Evolutionary conservation across 1,140 invertebrate species (phyloP), one percentile per base, ranked within the genome.

Genomic region (Ptiloglossa arizonensis): DNA sequence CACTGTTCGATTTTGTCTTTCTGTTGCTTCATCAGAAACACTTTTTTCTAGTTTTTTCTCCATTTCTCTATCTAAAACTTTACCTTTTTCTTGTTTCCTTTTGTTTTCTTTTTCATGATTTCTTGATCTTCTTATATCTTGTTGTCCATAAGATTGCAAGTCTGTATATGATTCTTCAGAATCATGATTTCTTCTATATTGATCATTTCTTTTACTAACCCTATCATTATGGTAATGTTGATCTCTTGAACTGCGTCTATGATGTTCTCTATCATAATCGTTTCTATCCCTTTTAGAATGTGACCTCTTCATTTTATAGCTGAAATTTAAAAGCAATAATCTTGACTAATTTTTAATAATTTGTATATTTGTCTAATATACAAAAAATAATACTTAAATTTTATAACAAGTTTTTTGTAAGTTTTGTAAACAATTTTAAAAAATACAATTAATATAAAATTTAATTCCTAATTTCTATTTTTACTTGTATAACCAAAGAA

Each of bases 1-100:
- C 0, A 95, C 94, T 4, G 94, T 94, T 87, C 95, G 95, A 50
- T 93, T 94, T 83, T 94, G 92, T 11, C 85, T 87, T 35, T 88
- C 75, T 52, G 88, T 80, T 22, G 86, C 85, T 78, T 80, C 74
- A 1, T 52, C 9, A 11, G 66, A 11, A 13, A 13, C 17, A 48
- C 66, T 69, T 22, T 44, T 50, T 19, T 62, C 70, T 41, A 38
- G 13, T 41, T 66, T 48, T n/a, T 46, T 71, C 2, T 60, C 77
- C 44, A 38, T 50, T n/a, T 66, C 44, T 67, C 27, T 56, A 17
- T 72, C 29, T 17, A 32, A 9, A 24, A 5, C 2, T 60, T 66
- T 67, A 44, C 57, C 38, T 15, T 38, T 69, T 8, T 77, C 75
- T 24, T 29, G 1, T 24, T 17, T 77, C 0, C 48, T 62, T 54